Conservation (phyloP, 2,888 invertebrate genomes). For the Elegia similella region DNA sequence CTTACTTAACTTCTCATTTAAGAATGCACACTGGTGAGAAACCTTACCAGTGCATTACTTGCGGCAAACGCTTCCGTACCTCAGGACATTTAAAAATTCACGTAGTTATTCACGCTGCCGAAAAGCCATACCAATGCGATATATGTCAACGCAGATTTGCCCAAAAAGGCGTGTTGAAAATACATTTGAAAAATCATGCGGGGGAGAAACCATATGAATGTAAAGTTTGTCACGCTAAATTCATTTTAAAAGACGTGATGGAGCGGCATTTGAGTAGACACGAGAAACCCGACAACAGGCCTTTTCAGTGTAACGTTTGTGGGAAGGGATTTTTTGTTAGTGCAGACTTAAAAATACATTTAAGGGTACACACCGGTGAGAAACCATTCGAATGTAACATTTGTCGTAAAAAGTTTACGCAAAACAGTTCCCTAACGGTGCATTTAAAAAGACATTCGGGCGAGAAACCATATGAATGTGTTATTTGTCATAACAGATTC, state of each 20-base stretch:
- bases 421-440: background rate
- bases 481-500: background rate
- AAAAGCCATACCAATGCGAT: slow-evolving; percentile 5
- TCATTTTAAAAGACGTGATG: slow-evolving; percentile 1
- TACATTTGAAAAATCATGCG: background rate
- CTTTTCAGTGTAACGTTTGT: slow-evolving; percentile 6
- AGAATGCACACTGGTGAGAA: slow-evolving; percentile 9
- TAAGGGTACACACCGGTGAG: slow-evolving; percentile 23
- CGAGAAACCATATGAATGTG: slow-evolving; percentile 7
- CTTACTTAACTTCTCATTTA: slow-evolving; percentile 3
- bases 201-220: slow-evolving; percentile 9
- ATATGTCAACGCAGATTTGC: background rate
- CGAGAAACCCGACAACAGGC: background rate
- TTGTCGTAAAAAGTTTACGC: slow-evolving; percentile 18
- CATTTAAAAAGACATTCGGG: slow-evolving; percentile 13
- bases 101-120: background rate
- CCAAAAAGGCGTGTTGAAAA: slow-evolving; percentile 1
- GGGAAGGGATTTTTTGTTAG: slow-evolving; percentile 14
- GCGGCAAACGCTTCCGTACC: background rate
- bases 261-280: slow-evolving; percentile 2
- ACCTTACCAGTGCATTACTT: background rate
- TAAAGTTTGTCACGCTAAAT: slow-evolving; percentile 2
- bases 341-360: slow-evolving; percentile 18
- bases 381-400: slow-evolving; percentile 24
- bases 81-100: slow-evolving; percentile 2